Base-by-base conservation (phyloP, 2,888 invertebrate species). In the Aleiodes leptofemur region DNA sequence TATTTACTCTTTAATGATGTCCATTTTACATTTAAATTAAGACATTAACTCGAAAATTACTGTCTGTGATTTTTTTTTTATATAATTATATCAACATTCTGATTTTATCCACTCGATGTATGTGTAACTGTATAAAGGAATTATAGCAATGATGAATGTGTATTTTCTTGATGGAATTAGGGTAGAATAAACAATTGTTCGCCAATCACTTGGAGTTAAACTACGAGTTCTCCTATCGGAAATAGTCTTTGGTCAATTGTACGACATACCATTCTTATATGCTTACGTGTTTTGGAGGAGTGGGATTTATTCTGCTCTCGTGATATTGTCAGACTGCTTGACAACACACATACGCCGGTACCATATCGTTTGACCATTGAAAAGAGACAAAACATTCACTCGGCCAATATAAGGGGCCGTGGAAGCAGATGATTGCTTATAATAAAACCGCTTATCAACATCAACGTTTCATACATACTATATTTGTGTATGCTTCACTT, bases 1-100 rank as follows among this genome's bases (percentile, higher is more conserved):
- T 64, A 64, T 64, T 64, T 64, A 64, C 64, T 64, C 9, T 56
- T 74, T 74, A 74, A 74, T 74, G 68, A 59, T 61, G 55, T 53
- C 43, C 64, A 74, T 74, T 74, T 70, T 70, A 59, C 70, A 74
- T 74, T 74, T 70, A 74, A 74, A 74, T 74, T 74, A 70, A 74
- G 70, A 74, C 70, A 74, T 74, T 74, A 74, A 70, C 70, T 70
- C 38, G 69, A 64, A 31, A 74, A 74, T 70, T 74, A 48, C 74
- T 53, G 61, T 55, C 16, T 48, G 69, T 64, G 59, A 74, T 70
- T 74, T 74, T 59, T 57, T 69, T 23, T 23, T 23, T 23, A 1
- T 23, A 48, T 64, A 16, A 64, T 64, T 64, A 64, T 16, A 64
- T 11, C 7, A n/a, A 5, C 3, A 48, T 13, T 64, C 34, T 64